Conservation (phyloP, 1,140 invertebrate genomes). For the Drosophila grimshawi region DNA sequence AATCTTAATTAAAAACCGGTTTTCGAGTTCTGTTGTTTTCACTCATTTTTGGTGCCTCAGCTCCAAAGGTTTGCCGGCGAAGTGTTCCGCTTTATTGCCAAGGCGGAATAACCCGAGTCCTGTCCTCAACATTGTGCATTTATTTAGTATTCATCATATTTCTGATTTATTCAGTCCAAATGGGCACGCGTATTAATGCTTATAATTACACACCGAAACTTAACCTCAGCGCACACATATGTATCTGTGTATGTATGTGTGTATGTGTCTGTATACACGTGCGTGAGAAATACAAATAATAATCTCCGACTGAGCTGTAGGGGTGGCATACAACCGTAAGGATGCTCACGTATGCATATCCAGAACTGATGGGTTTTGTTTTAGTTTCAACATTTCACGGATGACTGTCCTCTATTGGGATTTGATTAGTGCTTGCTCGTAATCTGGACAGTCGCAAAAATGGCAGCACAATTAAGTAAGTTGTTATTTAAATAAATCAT, state of each 20-base stretch:
- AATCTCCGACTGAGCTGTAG: slow-evolving; percentile 3
- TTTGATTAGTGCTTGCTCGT: slow-evolving; percentile 40
- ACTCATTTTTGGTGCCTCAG: slow-evolving; percentile 38
- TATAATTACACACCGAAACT: slow-evolving; percentile 69
- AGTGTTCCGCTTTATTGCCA: slow-evolving; percentile 63
- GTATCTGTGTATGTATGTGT: background rate
- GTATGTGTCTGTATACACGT: slow-evolving; percentile 5
- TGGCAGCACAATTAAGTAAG: background rate
- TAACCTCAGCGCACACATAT: slow-evolving; percentile 20
- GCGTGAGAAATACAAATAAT: slow-evolving; percentile 20
- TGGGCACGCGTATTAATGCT: slow-evolving; percentile 77
- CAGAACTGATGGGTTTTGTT: slow-evolving; percentile 54
- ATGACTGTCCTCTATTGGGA: slow-evolving; percentile 61
- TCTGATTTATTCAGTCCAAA: slow-evolving; percentile 81
- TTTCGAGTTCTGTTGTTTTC: slow-evolving; percentile 61
- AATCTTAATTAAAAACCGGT: slow-evolving; percentile 83
- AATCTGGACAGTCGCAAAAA: background rate
- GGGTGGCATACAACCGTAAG: slow-evolving; percentile 20
- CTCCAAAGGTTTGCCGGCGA: slow-evolving; percentile 33
- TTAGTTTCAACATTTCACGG: slow-evolving; percentile 61
- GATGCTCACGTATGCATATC: slow-evolving; percentile 57
- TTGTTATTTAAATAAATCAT: no score
- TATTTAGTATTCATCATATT: slow-evolving; percentile 82
- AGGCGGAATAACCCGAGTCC: slow-evolving; percentile 19
- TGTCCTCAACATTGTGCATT: slow-evolving; percentile 41